Base-by-base conservation (phyloP, 2,888 invertebrate genomes). In the Caenorhabditis japonica region DNA sequence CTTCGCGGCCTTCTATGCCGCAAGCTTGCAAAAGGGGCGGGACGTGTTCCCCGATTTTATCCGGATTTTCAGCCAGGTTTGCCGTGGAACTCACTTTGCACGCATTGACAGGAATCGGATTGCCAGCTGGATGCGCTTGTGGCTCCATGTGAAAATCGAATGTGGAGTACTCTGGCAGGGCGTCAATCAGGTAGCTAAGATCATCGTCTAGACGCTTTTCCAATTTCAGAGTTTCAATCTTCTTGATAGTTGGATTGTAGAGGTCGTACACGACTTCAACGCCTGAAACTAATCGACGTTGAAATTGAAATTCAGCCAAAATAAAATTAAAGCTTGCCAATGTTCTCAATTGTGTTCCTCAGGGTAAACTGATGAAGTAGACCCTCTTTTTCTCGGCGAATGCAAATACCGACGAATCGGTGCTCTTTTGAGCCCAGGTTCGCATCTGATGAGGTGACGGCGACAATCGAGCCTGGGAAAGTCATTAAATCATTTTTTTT, bases 321-420 rank as follows among this genome's bases (percentile, higher is more conserved):
- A n/a, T 30, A n/a, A 39, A 49, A 17, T 8, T 41, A 17, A 1
- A 7, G 13, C 76, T 46, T 80, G 90, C 90, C 94, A 88, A 94
- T 93, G 85, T 93, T 92, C 87, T 99, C 95, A 46, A 99, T 91
- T 34, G 94, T 92, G 90, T 99, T 99, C 84, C 99, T 91, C 17
- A 99, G 90, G 19, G 92, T 92, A 87, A 97, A 96, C 60, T 91
- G 91, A 4, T 95, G 92, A 75, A 93, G 90, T 10, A 99, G 90
- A 0, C 97, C 97, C 86, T 92, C 91, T 2, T 93, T 93, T 80
- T 91, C 91, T 56, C 95, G 90, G 80, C 93, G 91, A 81, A 97
- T 96, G 87, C 99, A 99, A 84, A 99, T 95, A 3, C 99, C 96
- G 38, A 95, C 92, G 90, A 96, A 95, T 86, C 92, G 91, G 85